A percentile compares a stretch with the other conserved stretches of the same genome.
These are phyloP conservation scores for Zaprionus nigranus DNA, from an alignment of 1,140 invertebrate species.

Conservation along the genomic window DNA sequence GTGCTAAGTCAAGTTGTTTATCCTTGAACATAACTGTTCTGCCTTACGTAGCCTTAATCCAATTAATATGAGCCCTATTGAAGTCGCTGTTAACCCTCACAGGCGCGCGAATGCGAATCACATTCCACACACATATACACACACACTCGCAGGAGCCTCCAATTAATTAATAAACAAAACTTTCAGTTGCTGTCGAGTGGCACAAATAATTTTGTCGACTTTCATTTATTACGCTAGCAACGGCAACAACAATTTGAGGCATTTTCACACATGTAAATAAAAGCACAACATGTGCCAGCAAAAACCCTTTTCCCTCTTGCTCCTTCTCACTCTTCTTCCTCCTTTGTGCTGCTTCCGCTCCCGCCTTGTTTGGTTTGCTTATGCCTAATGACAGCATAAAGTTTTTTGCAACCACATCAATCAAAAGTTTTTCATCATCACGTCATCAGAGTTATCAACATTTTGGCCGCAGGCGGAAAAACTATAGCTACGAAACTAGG, in stretches of 20 bases:
- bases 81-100: not conserved
- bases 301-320: constrained; percentile 14
- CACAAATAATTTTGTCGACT: constrained; percentile 48
- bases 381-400: constrained; percentile 78
- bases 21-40: too few relatives aligned
- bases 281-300: constrained; percentile 18
- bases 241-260: constrained; percentile 25
- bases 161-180: constrained; percentile 83
- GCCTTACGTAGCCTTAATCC: not conserved
- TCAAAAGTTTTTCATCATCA: constrained; percentile 83
- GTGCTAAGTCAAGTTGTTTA: too few relatives aligned
- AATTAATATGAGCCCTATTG: not conserved
- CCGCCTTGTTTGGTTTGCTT: constrained; percentile 31
- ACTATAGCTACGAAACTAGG: constrained; percentile 42
- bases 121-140: constrained; percentile 32
- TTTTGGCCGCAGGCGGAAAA: constrained; percentile 62
- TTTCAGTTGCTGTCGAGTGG: constrained; percentile 51
- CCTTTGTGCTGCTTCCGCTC: not conserved
- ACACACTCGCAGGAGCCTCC: constrained; percentile 56
- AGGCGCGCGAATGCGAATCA: not conserved
- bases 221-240: constrained; percentile 36
- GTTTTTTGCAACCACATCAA: constrained; percentile 82
- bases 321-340: not conserved
- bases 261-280: constrained; percentile 19
- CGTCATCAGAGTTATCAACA: constrained; percentile 83